phyloP scores from a whole-genome alignment of 2,888 invertebrate species.

The Fragum whitleyi region DNA sequence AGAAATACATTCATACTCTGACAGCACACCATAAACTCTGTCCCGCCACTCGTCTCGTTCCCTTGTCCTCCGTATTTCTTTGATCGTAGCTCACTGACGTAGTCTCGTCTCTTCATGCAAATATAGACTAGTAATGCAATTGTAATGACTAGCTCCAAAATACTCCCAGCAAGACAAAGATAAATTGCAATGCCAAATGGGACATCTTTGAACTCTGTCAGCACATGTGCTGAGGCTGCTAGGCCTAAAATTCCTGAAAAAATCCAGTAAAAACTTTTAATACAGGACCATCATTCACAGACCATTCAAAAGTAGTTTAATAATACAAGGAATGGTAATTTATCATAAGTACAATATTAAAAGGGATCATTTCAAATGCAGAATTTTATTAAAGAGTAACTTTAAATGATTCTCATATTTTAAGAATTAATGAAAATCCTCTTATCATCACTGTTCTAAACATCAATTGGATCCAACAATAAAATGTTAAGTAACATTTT shows the following conservation, averaged over 20 bases:
- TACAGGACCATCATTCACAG: background rate
- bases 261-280: too few species aligned
- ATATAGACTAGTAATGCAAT: constrained; percentile 2
- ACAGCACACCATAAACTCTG: background rate
- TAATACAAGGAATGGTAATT: background rate
- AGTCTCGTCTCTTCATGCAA: background rate
- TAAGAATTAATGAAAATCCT: too few species aligned
- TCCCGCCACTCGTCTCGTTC: constrained; percentile 8
- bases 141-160: background rate
- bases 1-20: constrained; percentile 9
- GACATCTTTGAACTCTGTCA: background rate
- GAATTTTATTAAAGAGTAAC: too few species aligned
- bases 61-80: constrained; percentile 3
- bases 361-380: too few species aligned
- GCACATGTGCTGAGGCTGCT: background rate
- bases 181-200: constrained; percentile 7
- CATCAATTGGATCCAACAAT: too few species aligned
- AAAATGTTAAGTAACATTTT: too few species aligned
- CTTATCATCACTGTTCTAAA: too few species aligned
- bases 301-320: background rate
- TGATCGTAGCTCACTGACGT: constrained; percentile 12
- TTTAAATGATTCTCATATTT: too few species aligned
- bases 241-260: constrained; percentile 10
- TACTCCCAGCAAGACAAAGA: background rate
- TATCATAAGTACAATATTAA: too few species aligned